These are phyloP conservation scores for Diaprepes abbreviatus DNA, from an alignment of 2,888 invertebrate genomes.

Conservation along the genomic window DNA sequence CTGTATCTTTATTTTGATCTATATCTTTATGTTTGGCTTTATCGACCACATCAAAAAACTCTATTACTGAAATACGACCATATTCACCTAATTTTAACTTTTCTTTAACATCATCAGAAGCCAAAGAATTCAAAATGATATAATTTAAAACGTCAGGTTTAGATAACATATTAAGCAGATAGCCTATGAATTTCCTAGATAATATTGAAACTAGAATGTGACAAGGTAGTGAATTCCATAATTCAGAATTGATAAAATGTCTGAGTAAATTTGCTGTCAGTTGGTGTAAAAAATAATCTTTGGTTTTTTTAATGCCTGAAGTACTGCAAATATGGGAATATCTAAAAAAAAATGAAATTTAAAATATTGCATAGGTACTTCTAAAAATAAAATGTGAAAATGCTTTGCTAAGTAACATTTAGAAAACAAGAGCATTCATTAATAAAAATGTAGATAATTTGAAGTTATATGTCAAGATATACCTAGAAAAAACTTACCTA, in stretches of 20 bases:
- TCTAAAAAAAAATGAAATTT: slow-evolving; percentile 59
- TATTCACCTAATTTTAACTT: slow-evolving; percentile 58
- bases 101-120: slow-evolving; percentile 51
- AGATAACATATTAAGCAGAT: slow-evolving; percentile 68
- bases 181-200: slow-evolving; percentile 72
- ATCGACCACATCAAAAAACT: slow-evolving; percentile 52
- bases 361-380: no score
- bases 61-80: slow-evolving; percentile 51
- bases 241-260: slow-evolving; percentile 77
- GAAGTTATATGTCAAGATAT: background rate
- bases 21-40: slow-evolving; percentile 13
- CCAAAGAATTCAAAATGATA: slow-evolving; percentile 56
- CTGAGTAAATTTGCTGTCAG: slow-evolving; percentile 72
- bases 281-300: slow-evolving; percentile 74
- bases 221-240: slow-evolving; percentile 78
- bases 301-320: slow-evolving; percentile 66
- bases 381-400: no score
- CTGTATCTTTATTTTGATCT: background rate
- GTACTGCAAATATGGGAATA: slow-evolving; percentile 66
- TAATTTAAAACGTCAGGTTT: slow-evolving; percentile 70
- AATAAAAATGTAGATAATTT: no score
- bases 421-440: no score
- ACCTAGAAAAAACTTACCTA: slow-evolving; percentile 59
- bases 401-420: no score
- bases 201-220: slow-evolving; percentile 75